These are phyloP conservation scores for Autographa pulchrina DNA, from an alignment of 2,888 invertebrate species.

Conservation along the genomic window DNA sequence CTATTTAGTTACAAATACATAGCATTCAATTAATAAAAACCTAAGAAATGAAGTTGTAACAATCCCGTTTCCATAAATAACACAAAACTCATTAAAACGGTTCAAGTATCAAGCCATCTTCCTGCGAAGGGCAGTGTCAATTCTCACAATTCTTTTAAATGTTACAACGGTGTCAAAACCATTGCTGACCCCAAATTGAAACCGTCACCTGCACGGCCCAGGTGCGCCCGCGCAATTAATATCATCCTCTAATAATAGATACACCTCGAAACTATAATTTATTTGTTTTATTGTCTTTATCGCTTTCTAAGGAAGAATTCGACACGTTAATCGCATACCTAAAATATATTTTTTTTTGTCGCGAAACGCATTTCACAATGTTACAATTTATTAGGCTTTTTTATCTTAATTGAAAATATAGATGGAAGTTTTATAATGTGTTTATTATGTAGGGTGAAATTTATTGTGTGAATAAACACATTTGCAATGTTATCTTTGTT, in stretches of 20 bases:
- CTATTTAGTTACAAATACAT: neutral
- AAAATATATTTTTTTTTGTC: conserved; percentile 73
- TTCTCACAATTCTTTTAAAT: conserved; percentile 74
- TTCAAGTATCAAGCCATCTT: conserved; percentile 24
- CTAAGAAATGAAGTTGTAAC: neutral
- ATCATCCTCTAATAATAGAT: conserved; percentile 82
- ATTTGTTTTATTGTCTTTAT: conserved; percentile 81
- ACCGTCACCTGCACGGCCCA: conserved; percentile 85
- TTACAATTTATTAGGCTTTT: conserved; percentile 69
- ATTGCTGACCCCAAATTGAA: conserved; percentile 83
- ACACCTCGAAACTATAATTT: conserved; percentile 71
- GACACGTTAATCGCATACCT: conserved; percentile 62
- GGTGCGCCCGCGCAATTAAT: conserved; percentile 85
- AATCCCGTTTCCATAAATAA: neutral
- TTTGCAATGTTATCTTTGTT: conserved; percentile 78
- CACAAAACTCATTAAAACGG: conserved; percentile 12
- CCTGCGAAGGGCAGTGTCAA: conserved; percentile 56
- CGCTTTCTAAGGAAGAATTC: conserved; percentile 65
- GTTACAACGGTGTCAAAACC: conserved; percentile 77
- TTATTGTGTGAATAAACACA: conserved; percentile 79
- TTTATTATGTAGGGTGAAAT: conserved; percentile 64
- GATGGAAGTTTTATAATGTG: conserved; percentile 65
- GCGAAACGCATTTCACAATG: conserved; percentile 68
- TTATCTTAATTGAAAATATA: conserved; percentile 82
- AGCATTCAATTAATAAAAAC: neutral